phyloP scores from a whole-genome alignment of 2,888 invertebrate genomes.

The Philopedon plagiatum region DNA sequence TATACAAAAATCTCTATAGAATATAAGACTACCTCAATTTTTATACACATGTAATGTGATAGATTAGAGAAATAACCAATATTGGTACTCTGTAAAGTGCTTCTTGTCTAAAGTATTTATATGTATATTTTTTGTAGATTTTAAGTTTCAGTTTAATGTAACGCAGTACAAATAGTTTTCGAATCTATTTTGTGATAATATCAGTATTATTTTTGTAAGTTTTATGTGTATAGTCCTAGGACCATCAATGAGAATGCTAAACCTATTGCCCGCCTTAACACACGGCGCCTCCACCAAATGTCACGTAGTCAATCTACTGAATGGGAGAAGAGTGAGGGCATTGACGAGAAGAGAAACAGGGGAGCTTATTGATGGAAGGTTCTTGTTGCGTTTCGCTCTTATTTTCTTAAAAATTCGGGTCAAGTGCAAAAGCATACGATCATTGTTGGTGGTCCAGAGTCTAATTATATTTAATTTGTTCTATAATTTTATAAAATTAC shows the following conservation, averaged over 20 bases:
- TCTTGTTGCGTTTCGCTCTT: no score
- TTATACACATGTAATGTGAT: conserved; percentile 45
- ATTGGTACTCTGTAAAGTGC: conserved; percentile 45
- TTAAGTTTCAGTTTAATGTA: neutral
- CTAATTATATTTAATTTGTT: no score
- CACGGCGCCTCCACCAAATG: no score
- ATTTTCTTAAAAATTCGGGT: no score
- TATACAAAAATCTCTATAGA: conserved; percentile 19
- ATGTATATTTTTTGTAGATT: neutral
- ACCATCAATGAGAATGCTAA: neutral
- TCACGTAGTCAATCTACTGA: no score
- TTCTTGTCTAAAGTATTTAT: conserved; percentile 1
- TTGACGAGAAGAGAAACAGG: no score
- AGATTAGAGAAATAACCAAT: conserved; percentile 16
- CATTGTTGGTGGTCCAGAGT: no score
- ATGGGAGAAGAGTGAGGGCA: no score
- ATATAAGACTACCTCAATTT: conserved; percentile 48
- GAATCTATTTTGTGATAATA: conserved; percentile 17
- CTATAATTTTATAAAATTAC: no score
- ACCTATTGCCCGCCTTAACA: no score
- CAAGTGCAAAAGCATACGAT: no score
- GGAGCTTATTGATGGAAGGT: no score
- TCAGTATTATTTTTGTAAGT: conserved; percentile 10
- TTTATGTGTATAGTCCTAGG: neutral
- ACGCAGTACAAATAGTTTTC: conserved; percentile 30